Evolutionary conservation across 2,797 vertebrate species (phyloP).

Genomic region (Hippopotamyrus pictus): DNA sequence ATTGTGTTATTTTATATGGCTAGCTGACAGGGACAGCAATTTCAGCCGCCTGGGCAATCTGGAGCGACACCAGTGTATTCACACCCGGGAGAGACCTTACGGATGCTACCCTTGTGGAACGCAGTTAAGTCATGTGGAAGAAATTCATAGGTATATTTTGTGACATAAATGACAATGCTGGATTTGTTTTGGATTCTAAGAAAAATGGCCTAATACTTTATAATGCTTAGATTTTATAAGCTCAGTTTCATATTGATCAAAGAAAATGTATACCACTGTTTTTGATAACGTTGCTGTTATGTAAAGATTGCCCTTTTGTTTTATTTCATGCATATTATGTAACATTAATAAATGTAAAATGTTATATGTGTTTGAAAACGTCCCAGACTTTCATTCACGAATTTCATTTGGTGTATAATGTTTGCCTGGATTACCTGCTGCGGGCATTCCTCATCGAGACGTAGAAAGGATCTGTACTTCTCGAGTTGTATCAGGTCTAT

Average conservation of each 20-base stretch:
- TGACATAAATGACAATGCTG: slow-evolving; percentile 12
- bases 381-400: not conserved
- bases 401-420: not conserved
- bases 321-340: slow-evolving; percentile 40
- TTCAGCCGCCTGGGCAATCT: not conserved
- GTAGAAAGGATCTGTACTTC: too few relatives aligned
- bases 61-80: not conserved
- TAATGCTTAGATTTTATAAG: slow-evolving; percentile 32
- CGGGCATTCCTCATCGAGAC: not conserved
- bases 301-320: slow-evolving; percentile 44
- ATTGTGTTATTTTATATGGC: not conserved
- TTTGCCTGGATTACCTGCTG: not conserved
- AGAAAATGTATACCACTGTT: slow-evolving; percentile 26
- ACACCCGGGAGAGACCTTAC: not conserved
- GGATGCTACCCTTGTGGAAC: not conserved
- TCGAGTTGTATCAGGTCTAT: too few relatives aligned
- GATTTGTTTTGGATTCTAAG: slow-evolving; percentile 41
- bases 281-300: slow-evolving; percentile 32
- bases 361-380: slow-evolving; percentile 13
- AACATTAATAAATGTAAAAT: slow-evolving; percentile 20
- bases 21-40: not conserved
- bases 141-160: slow-evolving; percentile 4
- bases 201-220: slow-evolving; percentile 31
- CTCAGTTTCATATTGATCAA: slow-evolving; percentile 42
- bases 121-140: not conserved